Evolutionary conservation across 2,888 invertebrate genomes (phyloP), one percentile per base, ranked within the genome.

Genomic region (Monopis laevigella): DNA sequence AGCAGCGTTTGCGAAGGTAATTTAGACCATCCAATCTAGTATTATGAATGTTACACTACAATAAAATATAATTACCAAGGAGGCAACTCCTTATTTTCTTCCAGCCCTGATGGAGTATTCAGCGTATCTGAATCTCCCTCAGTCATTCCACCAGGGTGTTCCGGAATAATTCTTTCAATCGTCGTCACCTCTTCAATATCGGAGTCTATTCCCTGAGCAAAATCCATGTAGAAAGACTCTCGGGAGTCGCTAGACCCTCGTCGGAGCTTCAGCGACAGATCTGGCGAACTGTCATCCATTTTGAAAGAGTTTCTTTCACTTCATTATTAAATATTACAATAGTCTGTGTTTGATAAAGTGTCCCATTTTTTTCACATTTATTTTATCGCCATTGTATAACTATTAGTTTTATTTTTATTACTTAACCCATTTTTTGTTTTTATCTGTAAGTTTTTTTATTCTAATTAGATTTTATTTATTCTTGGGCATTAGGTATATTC

Each of bases 151-250:
- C 65, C 78, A 46, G 69, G 77, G 49, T 82, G 74, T 55, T 82
- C 81, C 43, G 82, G 82, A 34, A 82, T 81, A 45, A 80, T 71
- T 34, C 85, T 82, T 54, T 84, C 83, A 38, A 87, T 86, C 42
- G 88, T 88, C 34, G 89, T 88, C 59, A 92, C 90, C 70, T 92
- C 92, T 65, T 92, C 92, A 56, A 92, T 93, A 62, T 93, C 93
- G 13, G 92, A 92, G 71, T 93, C 93, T 63, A 93, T 93, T 45
- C 93, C 93, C 80, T 90, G 91, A 56, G 92, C 93, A 64, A 93
- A 92, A 74, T 93, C 92, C 92, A 93, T 92, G 60, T 93, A 93
- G 67, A 92, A 93, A 42, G 92, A 92, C 68, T 93, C 93, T 48
- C 92, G 83, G 24, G 93, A 93, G 71, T 92, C 93, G 63, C 91